Percentiles rank a stretch among this genome's conserved stretches.
Conservation (phyloP, 1,140 invertebrate genomes). For the Trichoplusia ni region DNA sequence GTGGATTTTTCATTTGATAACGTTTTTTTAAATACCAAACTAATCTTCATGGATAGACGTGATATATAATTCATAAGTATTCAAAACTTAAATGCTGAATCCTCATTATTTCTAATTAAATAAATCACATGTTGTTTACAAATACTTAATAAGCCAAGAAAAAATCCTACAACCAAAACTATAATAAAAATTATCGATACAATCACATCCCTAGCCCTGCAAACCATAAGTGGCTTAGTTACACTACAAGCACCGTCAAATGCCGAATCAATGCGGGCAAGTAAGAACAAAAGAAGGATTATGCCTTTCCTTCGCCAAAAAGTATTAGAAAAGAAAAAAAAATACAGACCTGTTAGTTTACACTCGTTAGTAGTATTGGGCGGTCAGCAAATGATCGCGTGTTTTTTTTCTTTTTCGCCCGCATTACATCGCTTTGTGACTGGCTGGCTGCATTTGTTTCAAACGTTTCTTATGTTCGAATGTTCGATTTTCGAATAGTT, state of each 20-base stretch:
- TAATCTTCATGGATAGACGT: too few species aligned
- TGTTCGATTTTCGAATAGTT: neutral
- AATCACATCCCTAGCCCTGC: slow-evolving; percentile 36
- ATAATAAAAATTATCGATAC: slow-evolving; percentile 8
- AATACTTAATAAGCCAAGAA: neutral
- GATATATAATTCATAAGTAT: too few species aligned
- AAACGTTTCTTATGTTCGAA: neutral
- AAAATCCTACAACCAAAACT: neutral
- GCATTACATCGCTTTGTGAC: neutral
- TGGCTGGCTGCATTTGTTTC: neutral
- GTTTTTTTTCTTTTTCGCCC: slow-evolving; percentile 7
- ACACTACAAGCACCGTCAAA: slow-evolving; percentile 56
- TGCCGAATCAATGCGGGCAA: slow-evolving; percentile 55
- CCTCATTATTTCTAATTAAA: too few species aligned
- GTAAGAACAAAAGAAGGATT: slow-evolving; percentile 67
- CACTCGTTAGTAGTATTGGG: slow-evolving; percentile 28
- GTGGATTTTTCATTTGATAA: too few species aligned
- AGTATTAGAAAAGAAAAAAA: slow-evolving; percentile 48
- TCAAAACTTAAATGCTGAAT: too few species aligned
- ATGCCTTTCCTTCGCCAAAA: slow-evolving; percentile 46
- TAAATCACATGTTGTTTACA: too few species aligned
- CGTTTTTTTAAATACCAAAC: too few species aligned
- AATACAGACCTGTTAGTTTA: slow-evolving; percentile 20
- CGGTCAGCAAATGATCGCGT: slow-evolving; percentile 26
- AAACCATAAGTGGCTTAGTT: slow-evolving; percentile 68